Conservation (phyloP, 1,140 invertebrate species). For the Himalopsyche phryganea region DNA sequence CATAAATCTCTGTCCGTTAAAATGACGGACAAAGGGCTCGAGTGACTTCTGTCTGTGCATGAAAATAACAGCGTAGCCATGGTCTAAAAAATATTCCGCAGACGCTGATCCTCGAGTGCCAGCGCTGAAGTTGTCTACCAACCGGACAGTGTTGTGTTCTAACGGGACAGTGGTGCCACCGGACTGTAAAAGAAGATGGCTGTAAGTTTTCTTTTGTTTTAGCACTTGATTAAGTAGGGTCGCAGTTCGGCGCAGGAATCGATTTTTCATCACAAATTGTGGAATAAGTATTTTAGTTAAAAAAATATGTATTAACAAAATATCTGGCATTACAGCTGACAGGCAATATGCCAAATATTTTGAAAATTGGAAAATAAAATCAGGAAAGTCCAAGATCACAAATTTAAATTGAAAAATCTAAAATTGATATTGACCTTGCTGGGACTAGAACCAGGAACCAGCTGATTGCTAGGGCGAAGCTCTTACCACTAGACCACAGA, state of each 20-base stretch:
- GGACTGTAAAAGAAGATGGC: conserved; percentile 61
- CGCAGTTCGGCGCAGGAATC: no score
- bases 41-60: conserved; percentile 78
- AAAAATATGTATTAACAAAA: neutral
- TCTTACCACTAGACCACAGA: no score
- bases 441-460: no score
- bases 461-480: no score
- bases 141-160: conserved; percentile 95
- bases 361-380: no score
- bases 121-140: conserved; percentile 97
- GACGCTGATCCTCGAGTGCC: conserved; percentile 92
- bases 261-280: no score
- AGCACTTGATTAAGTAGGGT: conserved; percentile 5
- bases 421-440: no score
- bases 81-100: conserved; percentile 90
- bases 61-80: conserved; percentile 76
- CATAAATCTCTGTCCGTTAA: conserved; percentile 73
- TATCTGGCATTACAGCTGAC: no score
- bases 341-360: no score
- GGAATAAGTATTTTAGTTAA: no score
- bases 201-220: neutral
- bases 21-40: conserved; percentile 86
- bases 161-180: conserved; percentile 95
- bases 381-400: no score
- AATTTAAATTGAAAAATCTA: no score